Base-by-base conservation (phyloP, 2,113 vertebrate genomes). In the Phaethon lepturus region DNA sequence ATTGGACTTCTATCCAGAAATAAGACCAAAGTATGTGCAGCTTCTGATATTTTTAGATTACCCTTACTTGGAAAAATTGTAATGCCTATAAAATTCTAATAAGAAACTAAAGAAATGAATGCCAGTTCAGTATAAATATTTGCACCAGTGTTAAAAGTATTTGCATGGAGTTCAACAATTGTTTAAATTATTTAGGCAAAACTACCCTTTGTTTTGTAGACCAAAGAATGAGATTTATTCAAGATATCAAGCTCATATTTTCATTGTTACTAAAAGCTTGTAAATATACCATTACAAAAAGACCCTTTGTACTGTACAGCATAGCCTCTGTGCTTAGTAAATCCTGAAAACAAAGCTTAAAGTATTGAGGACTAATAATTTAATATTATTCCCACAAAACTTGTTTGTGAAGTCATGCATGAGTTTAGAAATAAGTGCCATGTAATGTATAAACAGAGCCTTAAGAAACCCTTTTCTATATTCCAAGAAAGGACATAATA, bases 41-140 rank as follows among this genome's bases (percentile, higher is more conserved):
- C 31, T 88, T 78, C 77, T 88, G 40, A 42, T 93, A 71, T 93
- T 95, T 97, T 91, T 93, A 90, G 66, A 74, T 73, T 91, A 62
- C 7, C 60, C 88, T 93, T 77, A 87, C 53, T 90, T 76, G 79
- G 90, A 85, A 88, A 81, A 89, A 53, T 9, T 44, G 7, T 28
- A 78, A 87, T 56, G 71, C 13, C 90, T 90, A 62, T 72, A 91
- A 89, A 94, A 88, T 62, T 86, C 56, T 63, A 91, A 25, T 68
- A 75, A 60, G n/a, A 83, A 49, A 81, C 55, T 63, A 33, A 84
- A 83, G 76, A 94, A 93, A 84, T 64, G 0, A 90, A 84, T 18
- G 10, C 33, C 49, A 56, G 23, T 62, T 76, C 68, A 93, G 28
- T 38, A 86, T 68, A 96, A 98, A 93, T 77, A 96, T 85, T 86